Conservation (phyloP, 2,797 vertebrate genomes). For the Cottoperca gobio region DNA sequence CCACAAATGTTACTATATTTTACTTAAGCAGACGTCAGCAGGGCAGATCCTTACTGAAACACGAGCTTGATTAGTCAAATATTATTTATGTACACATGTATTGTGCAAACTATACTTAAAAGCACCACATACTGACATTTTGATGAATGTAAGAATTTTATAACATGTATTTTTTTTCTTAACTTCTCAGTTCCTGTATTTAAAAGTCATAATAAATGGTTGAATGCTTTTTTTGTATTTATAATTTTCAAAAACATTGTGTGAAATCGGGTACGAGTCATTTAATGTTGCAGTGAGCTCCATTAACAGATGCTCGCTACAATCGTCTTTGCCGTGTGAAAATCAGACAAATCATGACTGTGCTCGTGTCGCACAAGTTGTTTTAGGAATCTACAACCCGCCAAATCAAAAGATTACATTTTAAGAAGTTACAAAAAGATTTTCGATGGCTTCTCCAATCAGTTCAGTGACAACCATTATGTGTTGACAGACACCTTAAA, state of each 20-base stretch:
- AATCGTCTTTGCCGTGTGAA: constrained; percentile 16
- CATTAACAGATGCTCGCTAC: constrained; percentile 4
- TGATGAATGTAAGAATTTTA: neutral
- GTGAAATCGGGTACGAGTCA: neutral
- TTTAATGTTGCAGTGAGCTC: neutral
- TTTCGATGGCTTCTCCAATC: accelerated
- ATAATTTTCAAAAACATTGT: neutral
- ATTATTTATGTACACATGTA: no score
- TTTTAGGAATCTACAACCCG: neutral
- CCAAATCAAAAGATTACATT: neutral
- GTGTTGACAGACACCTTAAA: neutral
- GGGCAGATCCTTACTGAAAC: neutral
- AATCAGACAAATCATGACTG: neutral
- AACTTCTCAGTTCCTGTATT: constrained; percentile 7
- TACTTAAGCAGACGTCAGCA: neutral
- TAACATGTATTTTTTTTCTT: constrained; percentile 3
- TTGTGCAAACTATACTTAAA: neutral
- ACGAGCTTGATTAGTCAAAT: neutral
- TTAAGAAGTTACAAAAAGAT: neutral
- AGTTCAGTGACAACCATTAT: neutral
- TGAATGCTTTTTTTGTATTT: neutral
- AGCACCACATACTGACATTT: neutral
- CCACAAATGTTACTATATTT: neutral
- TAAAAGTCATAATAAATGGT: constrained; percentile 27
- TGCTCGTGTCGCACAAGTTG: neutral